Conservation (phyloP, 2,888 invertebrate genomes). For the Dryocosmus kuriphilus region DNA sequence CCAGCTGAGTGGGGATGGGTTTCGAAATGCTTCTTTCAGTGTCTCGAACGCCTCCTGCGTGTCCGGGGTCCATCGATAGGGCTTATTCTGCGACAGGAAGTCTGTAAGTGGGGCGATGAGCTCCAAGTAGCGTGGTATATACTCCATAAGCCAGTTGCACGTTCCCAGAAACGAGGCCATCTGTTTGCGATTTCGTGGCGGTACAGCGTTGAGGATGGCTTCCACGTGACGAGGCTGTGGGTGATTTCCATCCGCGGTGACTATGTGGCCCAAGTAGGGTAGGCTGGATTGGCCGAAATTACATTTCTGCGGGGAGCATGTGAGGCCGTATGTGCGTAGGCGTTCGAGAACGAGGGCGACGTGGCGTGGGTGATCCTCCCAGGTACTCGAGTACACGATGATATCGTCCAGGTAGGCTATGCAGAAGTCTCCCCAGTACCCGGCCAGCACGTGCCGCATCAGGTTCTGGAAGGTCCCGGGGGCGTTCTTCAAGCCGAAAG, state of each 20-base stretch:
- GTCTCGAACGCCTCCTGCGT: too few species aligned
- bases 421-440: slow-evolving; percentile 48
- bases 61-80: too few species aligned
- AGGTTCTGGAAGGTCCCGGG: slow-evolving; percentile 37
- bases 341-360: not conserved
- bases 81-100: too few species aligned
- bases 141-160: too few species aligned
- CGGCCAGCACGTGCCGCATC: slow-evolving; percentile 55
- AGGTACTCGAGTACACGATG: not conserved
- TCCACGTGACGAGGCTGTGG: not conserved
- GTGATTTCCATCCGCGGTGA: slow-evolving; percentile 4
- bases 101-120: too few species aligned
- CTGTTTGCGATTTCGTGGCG: not conserved
- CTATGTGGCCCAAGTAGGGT: not conserved
- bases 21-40: too few species aligned
- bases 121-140: too few species aligned
- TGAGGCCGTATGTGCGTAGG: slow-evolving; percentile 29
- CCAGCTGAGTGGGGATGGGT: too few species aligned
- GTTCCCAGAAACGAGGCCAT: too few species aligned
- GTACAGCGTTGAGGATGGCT: not conserved
- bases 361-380: slow-evolving; percentile 18
- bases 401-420: slow-evolving; percentile 37
- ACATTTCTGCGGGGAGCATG: slow-evolving; percentile 6
- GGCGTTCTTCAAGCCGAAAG: slow-evolving; percentile 43
- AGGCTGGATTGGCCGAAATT: not conserved